These are phyloP conservation scores for Mythimna impura DNA, from an alignment of 2,888 invertebrate genomes.

Conservation along the genomic window DNA sequence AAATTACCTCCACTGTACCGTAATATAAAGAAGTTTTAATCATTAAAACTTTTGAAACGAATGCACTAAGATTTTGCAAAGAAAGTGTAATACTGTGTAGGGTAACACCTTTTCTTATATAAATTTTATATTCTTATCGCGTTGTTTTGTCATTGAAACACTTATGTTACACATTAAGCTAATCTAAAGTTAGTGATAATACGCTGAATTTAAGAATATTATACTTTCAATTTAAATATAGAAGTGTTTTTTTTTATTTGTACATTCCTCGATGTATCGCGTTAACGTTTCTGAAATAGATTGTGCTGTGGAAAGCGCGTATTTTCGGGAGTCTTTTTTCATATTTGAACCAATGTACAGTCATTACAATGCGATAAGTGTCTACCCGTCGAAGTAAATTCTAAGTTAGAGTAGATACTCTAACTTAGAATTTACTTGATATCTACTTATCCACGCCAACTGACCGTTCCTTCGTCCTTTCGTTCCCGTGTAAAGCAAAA, in stretches of 20 bases:
- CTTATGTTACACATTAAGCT: conserved; percentile 3
- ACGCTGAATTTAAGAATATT: conserved; percentile 8
- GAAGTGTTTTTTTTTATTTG: conserved; percentile 15
- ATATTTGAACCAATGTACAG: neutral
- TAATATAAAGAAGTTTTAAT: conserved; percentile 20
- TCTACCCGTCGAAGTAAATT: neutral
- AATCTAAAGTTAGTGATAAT: conserved; percentile 11
- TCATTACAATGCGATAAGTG: neutral
- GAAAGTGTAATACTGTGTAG: conserved; percentile 44
- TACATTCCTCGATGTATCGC: conserved; percentile 37
- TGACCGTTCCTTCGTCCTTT: neutral
- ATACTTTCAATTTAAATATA: neutral
- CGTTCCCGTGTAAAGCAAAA: neutral
- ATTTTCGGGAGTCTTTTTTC: neutral
- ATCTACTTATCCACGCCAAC: neutral
- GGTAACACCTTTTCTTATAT: conserved; percentile 37
- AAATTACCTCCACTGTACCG: conserved; percentile 21
- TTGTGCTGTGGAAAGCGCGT: neutral
- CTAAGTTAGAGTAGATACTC: neutral
- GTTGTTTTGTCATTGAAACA: conserved; percentile 44
- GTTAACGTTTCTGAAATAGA: neutral
- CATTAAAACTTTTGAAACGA: conserved; percentile 29
- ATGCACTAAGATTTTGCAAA: conserved; percentile 23
- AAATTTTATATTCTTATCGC: conserved; percentile 13
- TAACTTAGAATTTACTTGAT: no score